Conservation (phyloP, 2,797 vertebrate genomes). For the Spinus olivaceus region DNA sequence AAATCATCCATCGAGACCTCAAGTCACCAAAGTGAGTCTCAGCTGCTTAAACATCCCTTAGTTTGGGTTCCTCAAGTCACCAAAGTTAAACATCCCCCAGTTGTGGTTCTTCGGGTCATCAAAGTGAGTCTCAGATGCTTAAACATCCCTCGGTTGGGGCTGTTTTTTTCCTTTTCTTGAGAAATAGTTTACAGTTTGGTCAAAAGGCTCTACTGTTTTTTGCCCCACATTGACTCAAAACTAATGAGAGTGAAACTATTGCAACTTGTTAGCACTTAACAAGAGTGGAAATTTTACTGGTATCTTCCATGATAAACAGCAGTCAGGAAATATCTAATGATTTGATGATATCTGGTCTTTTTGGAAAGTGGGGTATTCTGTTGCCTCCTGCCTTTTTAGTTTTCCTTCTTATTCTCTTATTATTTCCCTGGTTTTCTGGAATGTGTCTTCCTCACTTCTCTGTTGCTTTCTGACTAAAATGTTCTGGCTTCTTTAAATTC, state of each 20-base stretch:
- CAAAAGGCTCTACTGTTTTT: background rate
- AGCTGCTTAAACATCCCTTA: background rate
- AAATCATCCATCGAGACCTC: conserved; percentile 98
- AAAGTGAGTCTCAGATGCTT: conserved; percentile 56
- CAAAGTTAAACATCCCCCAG: conserved; percentile 69
- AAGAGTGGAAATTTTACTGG: background rate
- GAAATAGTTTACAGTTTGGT: background rate
- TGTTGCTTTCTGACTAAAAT: background rate
- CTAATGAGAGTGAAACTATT: background rate
- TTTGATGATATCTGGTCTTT: background rate
- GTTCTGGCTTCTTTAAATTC: background rate
- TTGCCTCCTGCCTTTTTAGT: background rate
- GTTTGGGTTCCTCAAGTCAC: conserved; percentile 81
- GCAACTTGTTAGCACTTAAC: background rate
- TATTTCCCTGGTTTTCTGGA: background rate
- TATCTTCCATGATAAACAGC: background rate
- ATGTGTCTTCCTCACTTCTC: background rate
- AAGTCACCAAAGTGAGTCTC: conserved; percentile 97
- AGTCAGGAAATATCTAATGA: background rate
- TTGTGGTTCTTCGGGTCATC: conserved; percentile 84
- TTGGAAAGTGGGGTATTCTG: background rate
- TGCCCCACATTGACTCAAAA: background rate
- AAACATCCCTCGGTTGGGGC: rapidly evolving
- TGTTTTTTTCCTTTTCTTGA: background rate
- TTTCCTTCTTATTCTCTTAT: background rate